A percentile compares a stretch with the other conserved stretches of the same genome.
Evolutionary conservation across 2,888 invertebrate genomes (phyloP).

Genomic region (Tolmerus cingulatus): DNA sequence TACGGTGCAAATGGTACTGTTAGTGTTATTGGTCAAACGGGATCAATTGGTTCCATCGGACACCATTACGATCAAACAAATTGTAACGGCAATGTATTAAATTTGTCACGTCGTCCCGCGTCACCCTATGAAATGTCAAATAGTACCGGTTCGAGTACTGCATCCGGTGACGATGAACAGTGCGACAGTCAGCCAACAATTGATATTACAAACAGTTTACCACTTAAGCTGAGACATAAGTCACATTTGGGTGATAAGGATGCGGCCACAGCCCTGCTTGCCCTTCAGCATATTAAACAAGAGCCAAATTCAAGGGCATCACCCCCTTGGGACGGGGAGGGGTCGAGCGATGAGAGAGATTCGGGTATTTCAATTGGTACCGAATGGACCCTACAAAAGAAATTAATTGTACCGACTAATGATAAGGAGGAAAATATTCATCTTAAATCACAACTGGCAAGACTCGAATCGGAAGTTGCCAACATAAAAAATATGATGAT

Average conservation of each 20-base stretch:
- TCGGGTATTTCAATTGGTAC: constrained; percentile 82
- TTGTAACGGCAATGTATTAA: constrained; percentile 68
- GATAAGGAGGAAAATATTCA: constrained; percentile 72
- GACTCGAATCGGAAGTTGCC: constrained; percentile 90
- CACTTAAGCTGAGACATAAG: constrained; percentile 90
- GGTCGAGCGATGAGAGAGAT: constrained; percentile 89
- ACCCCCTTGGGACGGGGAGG: constrained; percentile 87
- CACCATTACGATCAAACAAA: constrained; percentile 31
- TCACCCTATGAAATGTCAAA: constrained; percentile 81
- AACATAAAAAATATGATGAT: constrained; percentile 85
- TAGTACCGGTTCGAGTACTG: constrained; percentile 68
- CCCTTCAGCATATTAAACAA: constrained; percentile 85
- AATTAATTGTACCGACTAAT: constrained; percentile 52
- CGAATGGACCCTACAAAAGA: constrained; percentile 61
- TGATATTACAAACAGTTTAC: constrained; percentile 80
- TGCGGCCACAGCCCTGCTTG: constrained; percentile 81
- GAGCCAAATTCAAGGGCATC: constrained; percentile 82
- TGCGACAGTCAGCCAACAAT: constrained; percentile 66
- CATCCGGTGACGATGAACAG: constrained; percentile 65
- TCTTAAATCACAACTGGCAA: constrained; percentile 84
- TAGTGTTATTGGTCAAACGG: constrained; percentile 10
- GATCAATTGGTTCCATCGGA: not conserved
- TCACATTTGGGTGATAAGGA: constrained; percentile 89
- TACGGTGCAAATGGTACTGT: constrained; percentile 29
- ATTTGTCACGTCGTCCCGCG: constrained; percentile 74